A percentile compares a stretch with the other conserved stretches of the same genome.
These are phyloP conservation scores for Drosophila basisetae DNA, from an alignment of 2,888 invertebrate species.

Conservation along the genomic window DNA sequence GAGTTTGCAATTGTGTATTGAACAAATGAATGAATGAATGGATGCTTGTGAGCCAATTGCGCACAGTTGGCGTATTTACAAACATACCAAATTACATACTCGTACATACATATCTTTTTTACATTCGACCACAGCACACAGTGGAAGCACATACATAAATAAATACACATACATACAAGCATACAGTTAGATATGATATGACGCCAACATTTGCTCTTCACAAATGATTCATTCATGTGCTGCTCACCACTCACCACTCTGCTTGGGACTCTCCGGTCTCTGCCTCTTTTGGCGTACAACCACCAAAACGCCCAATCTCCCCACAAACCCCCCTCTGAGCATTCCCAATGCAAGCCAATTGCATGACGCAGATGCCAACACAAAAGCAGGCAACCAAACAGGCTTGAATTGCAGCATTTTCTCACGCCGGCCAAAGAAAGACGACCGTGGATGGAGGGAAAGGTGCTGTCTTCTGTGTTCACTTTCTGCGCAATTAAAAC, in stretches of 20 bases:
- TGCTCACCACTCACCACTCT: conserved; percentile 38
- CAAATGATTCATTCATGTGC: conserved; percentile 75
- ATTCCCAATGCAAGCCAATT: conserved; percentile 61
- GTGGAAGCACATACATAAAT: conserved; percentile 10
- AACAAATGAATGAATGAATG: conserved; percentile 47
- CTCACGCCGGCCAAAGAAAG: conserved; percentile 13
- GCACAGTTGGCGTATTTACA: conserved; percentile 15
- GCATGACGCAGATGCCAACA: conserved; percentile 77
- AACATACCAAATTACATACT: background rate
- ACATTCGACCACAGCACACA: conserved; percentile 8
- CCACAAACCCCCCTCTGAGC: conserved; percentile 10
- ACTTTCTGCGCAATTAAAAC: conserved; percentile 43
- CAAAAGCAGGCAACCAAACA: conserved; percentile 33
- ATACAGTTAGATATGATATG: conserved; percentile 57
- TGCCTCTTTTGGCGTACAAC: conserved; percentile 22
- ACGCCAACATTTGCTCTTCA: conserved; percentile 72
- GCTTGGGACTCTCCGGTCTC: background rate
- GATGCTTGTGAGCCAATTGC: conserved; percentile 36
- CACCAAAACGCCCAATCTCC: conserved; percentile 9
- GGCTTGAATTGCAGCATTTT: conserved; percentile 47
- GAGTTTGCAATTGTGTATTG: conserved; percentile 43
- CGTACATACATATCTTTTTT: conserved; percentile 7
- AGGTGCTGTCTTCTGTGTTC: conserved; percentile 1
- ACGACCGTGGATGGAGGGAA: background rate
- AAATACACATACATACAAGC: conserved; percentile 16